Percentiles rank a stretch among this genome's conserved stretches.
Conservation (phyloP, 1,140 invertebrate species). For the Penaeus vannamei region DNA sequence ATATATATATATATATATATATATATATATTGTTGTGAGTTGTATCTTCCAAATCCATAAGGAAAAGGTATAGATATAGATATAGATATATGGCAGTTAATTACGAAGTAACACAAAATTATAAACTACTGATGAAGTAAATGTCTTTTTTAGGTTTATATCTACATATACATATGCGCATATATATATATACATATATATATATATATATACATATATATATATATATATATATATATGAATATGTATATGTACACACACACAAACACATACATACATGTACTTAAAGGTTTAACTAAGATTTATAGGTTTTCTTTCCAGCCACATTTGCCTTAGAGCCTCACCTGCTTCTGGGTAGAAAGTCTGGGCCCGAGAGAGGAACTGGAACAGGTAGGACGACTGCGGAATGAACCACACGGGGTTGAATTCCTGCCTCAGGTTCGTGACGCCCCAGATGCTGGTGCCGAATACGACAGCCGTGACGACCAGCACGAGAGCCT, state of each 20-base stretch:
- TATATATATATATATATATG: slow-evolving; percentile 38
- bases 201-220: neutral
- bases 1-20: too few relatives aligned
- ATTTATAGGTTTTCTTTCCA: too few relatives aligned
- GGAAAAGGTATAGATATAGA: too few relatives aligned
- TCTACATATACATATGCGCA: too few relatives aligned
- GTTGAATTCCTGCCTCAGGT: slow-evolving; percentile 76
- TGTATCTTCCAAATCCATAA: too few relatives aligned
- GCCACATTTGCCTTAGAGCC: neutral
- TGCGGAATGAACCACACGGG: slow-evolving; percentile 76
- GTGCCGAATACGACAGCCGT: slow-evolving; percentile 70
- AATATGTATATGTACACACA: slow-evolving; percentile 25
- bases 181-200: too few relatives aligned
- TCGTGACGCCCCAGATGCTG: slow-evolving; percentile 72
- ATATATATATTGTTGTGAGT: too few relatives aligned
- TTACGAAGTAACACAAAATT: too few relatives aligned
- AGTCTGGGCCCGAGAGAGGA: slow-evolving; percentile 43
- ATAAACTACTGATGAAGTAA: too few relatives aligned
- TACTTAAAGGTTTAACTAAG: neutral
- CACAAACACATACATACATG: neutral
- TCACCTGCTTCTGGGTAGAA: slow-evolving; percentile 66
- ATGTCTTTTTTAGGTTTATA: too few relatives aligned
- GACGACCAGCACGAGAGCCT: slow-evolving; percentile 72
- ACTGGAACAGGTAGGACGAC: slow-evolving; percentile 70
- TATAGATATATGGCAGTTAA: too few relatives aligned